A percentile compares a stretch with the other conserved stretches of the same genome.
Evolutionary conservation across 2,797 vertebrate genomes (phyloP).

Genomic region (Iguana delicatissima): DNA sequence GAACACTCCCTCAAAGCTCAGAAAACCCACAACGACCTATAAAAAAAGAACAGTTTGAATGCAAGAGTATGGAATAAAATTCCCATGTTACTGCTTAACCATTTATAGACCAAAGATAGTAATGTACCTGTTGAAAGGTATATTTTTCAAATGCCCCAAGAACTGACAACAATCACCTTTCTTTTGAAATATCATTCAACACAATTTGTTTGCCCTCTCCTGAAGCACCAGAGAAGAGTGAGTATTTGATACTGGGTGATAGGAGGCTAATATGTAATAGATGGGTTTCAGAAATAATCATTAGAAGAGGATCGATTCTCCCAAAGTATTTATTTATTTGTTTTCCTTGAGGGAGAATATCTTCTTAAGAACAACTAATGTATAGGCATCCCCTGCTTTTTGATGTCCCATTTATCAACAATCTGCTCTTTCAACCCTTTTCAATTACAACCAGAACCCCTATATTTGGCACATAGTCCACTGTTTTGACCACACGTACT

Average conservation of each 20-base stretch:
- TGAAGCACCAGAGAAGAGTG: background rate
- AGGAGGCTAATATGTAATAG: background rate
- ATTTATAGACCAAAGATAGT: background rate
- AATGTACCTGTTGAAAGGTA: background rate
- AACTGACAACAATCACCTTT: background rate
- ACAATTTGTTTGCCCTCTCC: background rate
- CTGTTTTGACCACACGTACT: too few species aligned
- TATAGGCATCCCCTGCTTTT: too few species aligned
- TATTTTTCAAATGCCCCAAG: background rate
- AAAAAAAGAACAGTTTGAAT: too few species aligned
- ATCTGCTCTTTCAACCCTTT: too few species aligned
- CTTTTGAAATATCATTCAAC: background rate
- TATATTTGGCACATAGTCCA: too few species aligned
- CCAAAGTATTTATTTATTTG: too few species aligned
- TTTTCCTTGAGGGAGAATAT: background rate
- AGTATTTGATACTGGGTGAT: background rate
- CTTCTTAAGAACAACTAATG: background rate
- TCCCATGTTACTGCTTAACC: too few species aligned
- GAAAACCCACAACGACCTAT: too few species aligned
- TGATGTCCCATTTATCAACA: too few species aligned
- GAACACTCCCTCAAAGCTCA: too few species aligned
- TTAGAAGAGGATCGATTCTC: background rate
- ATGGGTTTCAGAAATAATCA: background rate
- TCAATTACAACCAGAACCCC: too few species aligned
- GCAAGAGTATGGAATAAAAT: too few species aligned